These are phyloP conservation scores for Procapra przewalskii DNA, from an alignment of 2,113 vertebrate species.

Conservation along the genomic window DNA sequence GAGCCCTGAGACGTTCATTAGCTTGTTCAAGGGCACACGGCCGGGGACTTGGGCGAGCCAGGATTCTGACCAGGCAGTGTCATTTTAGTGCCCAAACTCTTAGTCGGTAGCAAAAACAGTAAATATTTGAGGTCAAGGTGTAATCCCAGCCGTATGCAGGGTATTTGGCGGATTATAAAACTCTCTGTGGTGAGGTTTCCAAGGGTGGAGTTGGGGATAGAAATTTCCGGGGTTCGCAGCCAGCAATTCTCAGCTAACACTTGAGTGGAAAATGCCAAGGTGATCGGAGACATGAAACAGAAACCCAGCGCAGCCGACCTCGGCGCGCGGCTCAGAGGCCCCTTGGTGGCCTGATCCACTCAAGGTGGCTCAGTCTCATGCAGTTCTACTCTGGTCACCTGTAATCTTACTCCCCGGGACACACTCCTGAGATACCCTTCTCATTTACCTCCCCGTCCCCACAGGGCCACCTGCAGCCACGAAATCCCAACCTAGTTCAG, in stretches of 20 bases:
- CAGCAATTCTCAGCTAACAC: background rate
- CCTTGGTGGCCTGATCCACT: background rate
- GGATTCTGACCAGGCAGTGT: background rate
- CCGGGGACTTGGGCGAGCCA: background rate
- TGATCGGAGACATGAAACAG: background rate
- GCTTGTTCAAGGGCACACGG: background rate
- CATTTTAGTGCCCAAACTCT: background rate
- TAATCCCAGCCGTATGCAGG: background rate
- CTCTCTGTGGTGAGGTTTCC: background rate
- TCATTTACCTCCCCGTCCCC: background rate
- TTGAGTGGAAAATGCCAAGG: background rate
- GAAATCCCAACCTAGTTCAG: background rate
- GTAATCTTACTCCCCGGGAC: background rate
- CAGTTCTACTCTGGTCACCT: background rate
- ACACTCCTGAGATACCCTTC: background rate
- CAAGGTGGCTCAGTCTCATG: rapidly evolving
- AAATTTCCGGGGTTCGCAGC: conserved; percentile 44
- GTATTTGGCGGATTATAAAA: background rate
- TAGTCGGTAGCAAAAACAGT: background rate
- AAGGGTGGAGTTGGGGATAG: conserved; percentile 28
- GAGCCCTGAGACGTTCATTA: background rate
- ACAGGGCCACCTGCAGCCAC: background rate
- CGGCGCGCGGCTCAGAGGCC: background rate
- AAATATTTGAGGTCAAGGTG: conserved; percentile 21
- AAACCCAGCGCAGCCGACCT: background rate